Conservation (phyloP, 2,797 vertebrate genomes). For the Graptemys geographica region DNA sequence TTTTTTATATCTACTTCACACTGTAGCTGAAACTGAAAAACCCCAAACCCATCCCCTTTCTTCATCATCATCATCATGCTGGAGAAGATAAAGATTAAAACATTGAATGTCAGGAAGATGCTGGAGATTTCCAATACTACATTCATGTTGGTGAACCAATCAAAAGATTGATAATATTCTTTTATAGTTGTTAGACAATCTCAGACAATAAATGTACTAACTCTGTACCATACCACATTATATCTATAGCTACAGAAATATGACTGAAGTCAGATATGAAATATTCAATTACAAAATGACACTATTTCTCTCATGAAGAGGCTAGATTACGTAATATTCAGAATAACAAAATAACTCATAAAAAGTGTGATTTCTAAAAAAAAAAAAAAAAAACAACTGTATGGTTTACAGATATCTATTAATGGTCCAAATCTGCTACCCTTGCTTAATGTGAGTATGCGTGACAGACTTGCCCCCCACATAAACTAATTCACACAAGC, state of each 20-base stretch:
- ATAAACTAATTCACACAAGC: background rate
- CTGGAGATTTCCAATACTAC: background rate
- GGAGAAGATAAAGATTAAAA: background rate
- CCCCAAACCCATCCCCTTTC: background rate
- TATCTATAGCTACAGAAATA: conserved; percentile 9
- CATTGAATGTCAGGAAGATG: background rate
- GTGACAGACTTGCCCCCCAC: background rate
- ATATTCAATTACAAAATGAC: background rate
- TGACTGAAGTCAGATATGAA: background rate
- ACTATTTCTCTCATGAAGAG: background rate
- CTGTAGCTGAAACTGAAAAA: background rate
- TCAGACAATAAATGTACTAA: background rate
- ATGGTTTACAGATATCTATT: background rate
- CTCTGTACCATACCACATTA: background rate
- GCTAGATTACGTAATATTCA: background rate
- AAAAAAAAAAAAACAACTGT: background rate
- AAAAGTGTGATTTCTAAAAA: background rate
- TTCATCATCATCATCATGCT: background rate
- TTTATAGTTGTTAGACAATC: background rate
- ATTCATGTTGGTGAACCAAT: background rate
- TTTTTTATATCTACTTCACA: background rate
- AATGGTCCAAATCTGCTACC: background rate
- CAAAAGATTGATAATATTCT: background rate
- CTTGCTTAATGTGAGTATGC: background rate
- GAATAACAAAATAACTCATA: background rate